Conservation (phyloP, 2,113 vertebrate species). For the Pelecanoides urinatrix region DNA sequence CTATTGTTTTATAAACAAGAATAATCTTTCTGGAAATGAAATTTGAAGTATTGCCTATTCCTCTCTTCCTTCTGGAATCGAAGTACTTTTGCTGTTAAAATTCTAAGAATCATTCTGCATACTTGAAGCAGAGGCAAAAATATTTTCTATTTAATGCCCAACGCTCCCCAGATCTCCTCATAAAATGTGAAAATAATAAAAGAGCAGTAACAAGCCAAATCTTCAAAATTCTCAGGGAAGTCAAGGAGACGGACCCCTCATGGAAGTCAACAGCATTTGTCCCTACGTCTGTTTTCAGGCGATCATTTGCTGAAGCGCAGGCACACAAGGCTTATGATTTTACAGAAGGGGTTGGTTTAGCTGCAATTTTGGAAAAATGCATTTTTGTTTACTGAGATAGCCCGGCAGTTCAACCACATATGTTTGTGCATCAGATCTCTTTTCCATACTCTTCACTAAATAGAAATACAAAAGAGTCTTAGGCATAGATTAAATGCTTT, state of each 20-base stretch:
- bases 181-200: background rate
- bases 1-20: conserved; percentile 6
- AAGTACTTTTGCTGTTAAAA: background rate
- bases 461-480: background rate
- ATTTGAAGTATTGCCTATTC: background rate
- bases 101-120: background rate
- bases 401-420: accelerated
- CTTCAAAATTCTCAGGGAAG: background rate
- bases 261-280: background rate
- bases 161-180: background rate
- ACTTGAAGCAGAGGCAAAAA: background rate
- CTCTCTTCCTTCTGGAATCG: background rate
- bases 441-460: background rate
- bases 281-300: background rate
- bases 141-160: background rate
- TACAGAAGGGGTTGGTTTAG: background rate
- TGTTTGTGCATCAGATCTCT: background rate
- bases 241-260: background rate
- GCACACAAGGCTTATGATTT: background rate
- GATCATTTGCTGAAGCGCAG: background rate
- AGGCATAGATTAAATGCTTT: background rate
- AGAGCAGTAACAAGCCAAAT: background rate
- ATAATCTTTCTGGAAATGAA: background rate
- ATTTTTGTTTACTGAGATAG: background rate
- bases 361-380: background rate